phyloP scores from a whole-genome alignment of 2,797 vertebrate genomes.

The Xiphophorus birchmanni region DNA sequence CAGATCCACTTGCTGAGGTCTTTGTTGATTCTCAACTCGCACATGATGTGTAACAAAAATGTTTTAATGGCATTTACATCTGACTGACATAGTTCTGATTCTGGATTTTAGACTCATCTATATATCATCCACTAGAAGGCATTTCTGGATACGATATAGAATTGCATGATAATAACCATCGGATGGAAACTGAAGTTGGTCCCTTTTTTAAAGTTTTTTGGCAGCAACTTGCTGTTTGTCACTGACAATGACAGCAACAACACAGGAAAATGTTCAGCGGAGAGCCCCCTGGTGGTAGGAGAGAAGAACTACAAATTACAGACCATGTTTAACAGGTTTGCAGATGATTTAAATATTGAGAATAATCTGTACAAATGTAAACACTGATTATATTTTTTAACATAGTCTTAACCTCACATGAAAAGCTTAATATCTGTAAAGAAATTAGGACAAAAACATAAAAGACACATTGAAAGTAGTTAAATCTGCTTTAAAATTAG shows the following conservation, averaged over 20 bases:
- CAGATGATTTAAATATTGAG: not conserved
- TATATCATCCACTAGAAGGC: not conserved
- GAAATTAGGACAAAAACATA: not conserved
- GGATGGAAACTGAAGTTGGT: not conserved
- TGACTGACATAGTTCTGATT: not conserved
- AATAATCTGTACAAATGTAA: not conserved
- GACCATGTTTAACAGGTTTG: not conserved
- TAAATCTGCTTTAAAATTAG: not conserved
- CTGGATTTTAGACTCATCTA: not conserved
- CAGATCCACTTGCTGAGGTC: conserved; percentile 68
- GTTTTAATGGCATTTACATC: not conserved
- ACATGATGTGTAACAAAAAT: conserved; percentile 31
- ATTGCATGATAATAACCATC: not conserved
- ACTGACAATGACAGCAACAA: not conserved
- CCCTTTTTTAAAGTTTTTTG: not conserved
- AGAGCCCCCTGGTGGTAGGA: conserved; percentile 16
- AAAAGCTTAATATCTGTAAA: not conserved
- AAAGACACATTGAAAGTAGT: not conserved
- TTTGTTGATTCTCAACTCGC: conserved; percentile 54
- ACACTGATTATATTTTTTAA: not conserved
- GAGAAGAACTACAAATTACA: not conserved
- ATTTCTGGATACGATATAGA: not conserved
- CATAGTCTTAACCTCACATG: no score
- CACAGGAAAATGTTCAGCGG: not conserved
- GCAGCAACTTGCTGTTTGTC: not conserved